Evolutionary conservation across 2,888 invertebrate species (phyloP).

Genomic region (Lomographa bimaculata): DNA sequence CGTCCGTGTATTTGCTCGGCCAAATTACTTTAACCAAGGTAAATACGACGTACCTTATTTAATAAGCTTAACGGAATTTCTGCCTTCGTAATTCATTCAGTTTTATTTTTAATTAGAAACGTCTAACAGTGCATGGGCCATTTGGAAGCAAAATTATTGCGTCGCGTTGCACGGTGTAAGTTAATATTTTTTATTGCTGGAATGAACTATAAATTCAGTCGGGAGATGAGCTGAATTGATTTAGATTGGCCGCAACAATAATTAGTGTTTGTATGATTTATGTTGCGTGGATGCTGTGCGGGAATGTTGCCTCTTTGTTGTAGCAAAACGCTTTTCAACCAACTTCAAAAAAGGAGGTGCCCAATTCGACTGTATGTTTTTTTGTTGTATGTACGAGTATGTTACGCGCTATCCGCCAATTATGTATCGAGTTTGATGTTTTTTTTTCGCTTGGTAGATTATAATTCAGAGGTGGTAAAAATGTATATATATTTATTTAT

Average conservation of each 20-base stretch:
- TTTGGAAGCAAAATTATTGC: slow-evolving; percentile 67
- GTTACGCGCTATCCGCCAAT: no score
- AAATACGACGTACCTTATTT: slow-evolving; percentile 64
- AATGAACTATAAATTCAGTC: slow-evolving; percentile 58
- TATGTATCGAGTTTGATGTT: no score
- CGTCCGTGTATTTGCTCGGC: slow-evolving; percentile 63
- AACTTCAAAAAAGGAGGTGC: no score
- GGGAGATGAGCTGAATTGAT: slow-evolving; percentile 60
- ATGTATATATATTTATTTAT: no score
- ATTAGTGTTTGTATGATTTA: slow-evolving; percentile 63
- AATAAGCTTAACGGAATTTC: slow-evolving; percentile 53
- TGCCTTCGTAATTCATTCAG: slow-evolving; percentile 31
- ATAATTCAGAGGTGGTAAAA: no score
- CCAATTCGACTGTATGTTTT: no score
- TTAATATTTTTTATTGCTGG: slow-evolving; percentile 65
- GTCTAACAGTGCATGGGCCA: slow-evolving; percentile 61
- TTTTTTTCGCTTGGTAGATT: no score
- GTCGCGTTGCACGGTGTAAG: slow-evolving; percentile 44
- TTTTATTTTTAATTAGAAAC: slow-evolving; percentile 49
- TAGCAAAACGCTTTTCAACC: slow-evolving; percentile 8
- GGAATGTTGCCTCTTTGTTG: slow-evolving; percentile 24
- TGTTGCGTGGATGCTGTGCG: slow-evolving; percentile 27
- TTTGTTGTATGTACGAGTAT: no score
- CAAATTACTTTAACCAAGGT: slow-evolving; percentile 64
- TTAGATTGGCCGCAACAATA: slow-evolving; percentile 66